A percentile compares a stretch with the other conserved stretches of the same genome.
phyloP scores from a whole-genome alignment of 1,140 invertebrate species.

The Drosophila arizonae region DNA sequence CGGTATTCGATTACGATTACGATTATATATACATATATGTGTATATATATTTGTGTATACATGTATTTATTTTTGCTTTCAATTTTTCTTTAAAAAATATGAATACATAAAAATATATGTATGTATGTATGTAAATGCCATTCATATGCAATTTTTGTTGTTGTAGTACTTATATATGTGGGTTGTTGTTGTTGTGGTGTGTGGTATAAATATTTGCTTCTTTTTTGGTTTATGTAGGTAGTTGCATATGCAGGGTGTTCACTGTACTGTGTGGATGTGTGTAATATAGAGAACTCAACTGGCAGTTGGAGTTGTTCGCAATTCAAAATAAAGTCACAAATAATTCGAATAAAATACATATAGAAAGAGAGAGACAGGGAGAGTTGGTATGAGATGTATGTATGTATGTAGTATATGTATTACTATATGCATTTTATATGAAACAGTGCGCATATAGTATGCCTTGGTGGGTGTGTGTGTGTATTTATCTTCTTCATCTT shows the following conservation, averaged over 20 bases:
- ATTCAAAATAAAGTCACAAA: constrained; percentile 13
- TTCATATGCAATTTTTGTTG: constrained; percentile 33
- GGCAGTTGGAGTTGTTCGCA: constrained; percentile 41
- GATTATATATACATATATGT: constrained; percentile 35
- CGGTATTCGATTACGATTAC: constrained; percentile 23
- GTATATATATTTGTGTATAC: constrained; percentile 2
- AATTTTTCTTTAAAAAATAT: constrained; percentile 32
- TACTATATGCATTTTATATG: constrained; percentile 61
- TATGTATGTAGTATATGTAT: constrained; percentile 15
- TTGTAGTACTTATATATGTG: too few relatives aligned
- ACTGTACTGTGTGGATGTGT: constrained; percentile 19
- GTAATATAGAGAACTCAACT: constrained; percentile 5
- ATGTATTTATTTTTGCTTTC: constrained; percentile 18
- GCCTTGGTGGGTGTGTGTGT: constrained; percentile 74
- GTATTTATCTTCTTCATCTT: constrained; percentile 19
- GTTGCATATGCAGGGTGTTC: constrained; percentile 54
- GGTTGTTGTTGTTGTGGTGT: too few relatives aligned
- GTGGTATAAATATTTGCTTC: too few relatives aligned
- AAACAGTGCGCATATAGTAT: constrained; percentile 80
- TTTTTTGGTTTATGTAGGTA: too few relatives aligned
- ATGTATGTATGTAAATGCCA: constrained; percentile 68
- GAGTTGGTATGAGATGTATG: constrained; percentile 20
- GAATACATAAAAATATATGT: constrained; percentile 61
- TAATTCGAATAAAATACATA: too few relatives aligned
- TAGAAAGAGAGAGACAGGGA: not conserved